phyloP scores from a whole-genome alignment of 1,140 invertebrate genomes.

The Diploscapter pachys region DNA sequence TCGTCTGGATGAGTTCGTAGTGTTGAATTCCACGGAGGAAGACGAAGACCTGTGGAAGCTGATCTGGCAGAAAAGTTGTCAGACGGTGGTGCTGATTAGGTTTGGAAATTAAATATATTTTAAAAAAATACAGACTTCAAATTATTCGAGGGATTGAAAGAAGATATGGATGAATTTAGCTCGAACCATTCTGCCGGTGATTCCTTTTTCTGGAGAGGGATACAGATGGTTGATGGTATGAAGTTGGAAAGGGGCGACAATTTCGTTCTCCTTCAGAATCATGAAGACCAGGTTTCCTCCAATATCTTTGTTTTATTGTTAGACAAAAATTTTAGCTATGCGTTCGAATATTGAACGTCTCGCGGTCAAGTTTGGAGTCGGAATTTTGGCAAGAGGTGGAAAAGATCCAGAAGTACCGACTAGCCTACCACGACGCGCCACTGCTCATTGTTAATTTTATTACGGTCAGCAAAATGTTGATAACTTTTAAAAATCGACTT shows the following conservation, averaged over 20 bases:
- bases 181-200: slow-evolving; percentile 3
- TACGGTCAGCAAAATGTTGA: background rate
- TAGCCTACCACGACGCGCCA: slow-evolving; percentile 39
- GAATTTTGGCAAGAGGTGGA: slow-evolving; percentile 54
- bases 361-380: slow-evolving; percentile 38
- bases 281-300: slow-evolving; percentile 29
- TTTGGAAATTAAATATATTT: background rate
- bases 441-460: slow-evolving; percentile 44
- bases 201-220: slow-evolving; percentile 13
- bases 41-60: slow-evolving; percentile 44
- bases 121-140: slow-evolving; percentile 16
- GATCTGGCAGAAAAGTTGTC: slow-evolving; percentile 46
- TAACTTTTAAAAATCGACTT: slow-evolving; percentile 10
- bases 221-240: slow-evolving; percentile 22
- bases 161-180: background rate
- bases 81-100: slow-evolving; percentile 42
- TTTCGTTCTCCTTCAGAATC: slow-evolving; percentile 41
- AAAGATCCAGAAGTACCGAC: slow-evolving; percentile 44
- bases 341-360: slow-evolving; percentile 44
- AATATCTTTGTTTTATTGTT: slow-evolving; percentile 1
- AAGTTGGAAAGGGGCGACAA: slow-evolving; percentile 33
- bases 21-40: slow-evolving; percentile 44
- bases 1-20: slow-evolving; percentile 51
- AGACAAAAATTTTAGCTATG: slow-evolving; percentile 36
- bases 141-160: slow-evolving; percentile 1